Conservation (phyloP, 2,888 invertebrate genomes). For the Rotaria magnacalcarata region DNA sequence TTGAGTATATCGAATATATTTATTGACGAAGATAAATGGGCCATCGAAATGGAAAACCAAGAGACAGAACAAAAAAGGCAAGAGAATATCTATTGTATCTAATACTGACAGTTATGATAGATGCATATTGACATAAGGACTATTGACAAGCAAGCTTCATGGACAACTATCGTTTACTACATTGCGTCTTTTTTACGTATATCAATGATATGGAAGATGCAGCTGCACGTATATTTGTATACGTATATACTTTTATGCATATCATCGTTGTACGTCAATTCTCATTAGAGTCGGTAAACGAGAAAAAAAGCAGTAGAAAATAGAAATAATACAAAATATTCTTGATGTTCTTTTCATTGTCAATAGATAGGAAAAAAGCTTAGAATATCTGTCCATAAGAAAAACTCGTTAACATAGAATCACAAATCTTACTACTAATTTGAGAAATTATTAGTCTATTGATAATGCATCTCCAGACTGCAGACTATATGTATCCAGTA, state of each 20-base stretch:
- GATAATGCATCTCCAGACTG: not conserved
- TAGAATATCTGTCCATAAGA: not conserved
- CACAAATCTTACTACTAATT: not conserved
- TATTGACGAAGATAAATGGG: not conserved
- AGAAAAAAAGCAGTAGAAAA: not conserved
- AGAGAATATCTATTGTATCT: not conserved
- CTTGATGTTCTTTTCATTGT: not conserved
- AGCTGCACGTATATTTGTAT: not conserved
- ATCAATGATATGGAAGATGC: not conserved
- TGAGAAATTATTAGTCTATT: not conserved
- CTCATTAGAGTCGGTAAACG: not conserved
- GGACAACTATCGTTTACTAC: slow-evolving; percentile 10
- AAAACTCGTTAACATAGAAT: not conserved
- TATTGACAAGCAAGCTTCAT: not conserved
- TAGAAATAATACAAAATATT: not conserved
- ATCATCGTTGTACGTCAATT: not conserved
- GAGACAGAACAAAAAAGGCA: not conserved
- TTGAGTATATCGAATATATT: not conserved
- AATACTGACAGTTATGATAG: not conserved
- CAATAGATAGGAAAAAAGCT: not conserved
- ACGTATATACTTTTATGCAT: not conserved
- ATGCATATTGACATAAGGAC: not conserved
- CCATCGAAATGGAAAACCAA: not conserved
- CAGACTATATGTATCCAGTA: not conserved
- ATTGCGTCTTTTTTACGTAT: not conserved